Conservation (phyloP, 2,797 vertebrate genomes). For the Coregonus ussuriensis region DNA sequence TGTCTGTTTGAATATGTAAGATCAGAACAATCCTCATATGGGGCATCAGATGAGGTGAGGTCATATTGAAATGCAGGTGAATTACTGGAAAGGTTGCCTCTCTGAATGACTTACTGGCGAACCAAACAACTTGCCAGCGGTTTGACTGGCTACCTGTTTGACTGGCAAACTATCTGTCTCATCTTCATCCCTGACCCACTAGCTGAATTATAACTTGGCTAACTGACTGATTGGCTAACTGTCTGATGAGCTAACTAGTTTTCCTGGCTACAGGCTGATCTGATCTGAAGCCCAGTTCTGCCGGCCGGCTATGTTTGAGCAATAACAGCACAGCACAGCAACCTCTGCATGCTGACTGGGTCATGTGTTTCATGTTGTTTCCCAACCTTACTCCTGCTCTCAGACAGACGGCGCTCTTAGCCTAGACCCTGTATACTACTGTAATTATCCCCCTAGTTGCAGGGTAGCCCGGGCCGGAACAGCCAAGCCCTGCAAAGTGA, state of each 20-base stretch:
- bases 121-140: too few relatives aligned
- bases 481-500: constrained; percentile 28
- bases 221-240: not conserved
- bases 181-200: not conserved
- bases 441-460: not conserved
- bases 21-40: not conserved
- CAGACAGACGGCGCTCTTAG: constrained; percentile 4
- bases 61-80: not conserved
- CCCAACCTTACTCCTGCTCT: constrained; percentile 18
- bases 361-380: constrained; percentile 57
- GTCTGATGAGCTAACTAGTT: constrained; percentile 25
- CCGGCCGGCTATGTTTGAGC: not conserved
- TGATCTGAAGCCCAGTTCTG: constrained; percentile 26
- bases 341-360: constrained; percentile 36
- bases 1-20: too few relatives aligned
- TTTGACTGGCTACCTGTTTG: too few relatives aligned
- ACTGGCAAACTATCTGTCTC: too few relatives aligned
- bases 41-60: not conserved
- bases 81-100: not conserved
- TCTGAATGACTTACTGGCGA: not conserved
- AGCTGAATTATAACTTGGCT: not conserved
- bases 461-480: not conserved
- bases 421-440: not conserved
- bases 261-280: constrained; percentile 21
- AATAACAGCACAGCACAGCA: constrained; percentile 11